A percentile compares a stretch with the other conserved stretches of the same genome.
Conservation (phyloP, 2,888 invertebrate species). For the Diogma glabrata region DNA sequence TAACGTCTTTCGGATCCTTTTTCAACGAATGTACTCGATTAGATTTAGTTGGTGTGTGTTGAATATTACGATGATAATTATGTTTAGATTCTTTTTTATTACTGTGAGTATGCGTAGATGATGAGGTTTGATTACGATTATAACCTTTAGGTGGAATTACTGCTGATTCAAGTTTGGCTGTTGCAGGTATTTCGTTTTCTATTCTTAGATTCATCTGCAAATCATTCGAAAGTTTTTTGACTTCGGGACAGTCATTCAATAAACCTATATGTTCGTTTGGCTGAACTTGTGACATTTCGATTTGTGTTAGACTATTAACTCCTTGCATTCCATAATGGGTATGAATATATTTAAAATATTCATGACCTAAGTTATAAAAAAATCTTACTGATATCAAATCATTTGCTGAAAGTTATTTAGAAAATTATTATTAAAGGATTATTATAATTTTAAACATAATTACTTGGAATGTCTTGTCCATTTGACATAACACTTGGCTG, state of each 20-base stretch:
- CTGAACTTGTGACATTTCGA: not conserved
- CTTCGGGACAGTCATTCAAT: not conserved
- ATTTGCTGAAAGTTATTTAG: slow-evolving; percentile 21
- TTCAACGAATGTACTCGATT: no score
- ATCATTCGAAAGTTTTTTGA: not conserved
- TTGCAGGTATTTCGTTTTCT: no score
- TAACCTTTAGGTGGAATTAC: no score
- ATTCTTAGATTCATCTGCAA: not conserved
- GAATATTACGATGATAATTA: no score
- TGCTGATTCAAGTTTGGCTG: no score
- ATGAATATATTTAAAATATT: slow-evolving; percentile 28
- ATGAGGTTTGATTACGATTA: no score
- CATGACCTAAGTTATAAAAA: slow-evolving; percentile 56
- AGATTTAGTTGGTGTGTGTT: no score
- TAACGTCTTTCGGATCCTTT: no score
- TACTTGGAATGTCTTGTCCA: slow-evolving; percentile 7
- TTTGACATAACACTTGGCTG: not conserved
- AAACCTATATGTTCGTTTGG: not conserved
- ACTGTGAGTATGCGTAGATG: no score
- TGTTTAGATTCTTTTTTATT: no score
- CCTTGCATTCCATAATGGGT: slow-evolving; percentile 5
- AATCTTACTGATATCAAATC: slow-evolving; percentile 51
- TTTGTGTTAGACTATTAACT: not conserved
- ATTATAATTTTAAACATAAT: not conserved
- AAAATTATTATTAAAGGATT: not conserved